These are phyloP conservation scores for Baronia brevicornis DNA, from an alignment of 2,888 invertebrate genomes.

Conservation along the genomic window DNA sequence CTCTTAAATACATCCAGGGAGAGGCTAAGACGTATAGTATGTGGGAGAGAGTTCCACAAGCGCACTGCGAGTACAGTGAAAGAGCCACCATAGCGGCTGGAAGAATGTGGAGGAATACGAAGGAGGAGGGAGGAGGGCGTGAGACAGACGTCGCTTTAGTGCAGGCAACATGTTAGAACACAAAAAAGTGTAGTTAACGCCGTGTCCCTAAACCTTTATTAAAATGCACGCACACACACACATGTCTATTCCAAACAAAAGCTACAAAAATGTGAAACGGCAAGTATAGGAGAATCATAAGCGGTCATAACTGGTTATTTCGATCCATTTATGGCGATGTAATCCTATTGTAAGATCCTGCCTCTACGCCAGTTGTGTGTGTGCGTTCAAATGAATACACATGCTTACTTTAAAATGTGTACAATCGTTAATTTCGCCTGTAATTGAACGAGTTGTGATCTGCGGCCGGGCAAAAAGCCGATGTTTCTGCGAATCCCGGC, in stretches of 20 bases:
- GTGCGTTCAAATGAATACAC: constrained; percentile 22
- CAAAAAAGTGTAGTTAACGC: constrained; percentile 7
- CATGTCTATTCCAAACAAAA: constrained; percentile 58
- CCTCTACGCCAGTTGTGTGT: constrained; percentile 24
- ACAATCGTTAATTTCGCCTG: constrained; percentile 70
- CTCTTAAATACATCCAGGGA: too few species aligned
- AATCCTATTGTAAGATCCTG: constrained; percentile 63
- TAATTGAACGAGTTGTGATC: constrained; percentile 67
- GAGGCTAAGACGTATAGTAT: too few species aligned
- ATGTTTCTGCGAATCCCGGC: constrained; percentile 55
- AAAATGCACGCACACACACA: constrained; percentile 69
- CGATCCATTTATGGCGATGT: constrained; percentile 63
- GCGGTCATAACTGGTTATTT: constrained; percentile 67
- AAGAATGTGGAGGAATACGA: too few species aligned
- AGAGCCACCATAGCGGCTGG: too few species aligned
- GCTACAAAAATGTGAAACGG: constrained; percentile 61
- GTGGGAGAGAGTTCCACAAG: too few species aligned
- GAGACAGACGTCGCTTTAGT: neutral
- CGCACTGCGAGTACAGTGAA: too few species aligned
- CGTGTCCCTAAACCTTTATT: constrained; percentile 56
- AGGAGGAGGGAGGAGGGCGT: constrained; percentile 2
- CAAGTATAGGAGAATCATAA: constrained; percentile 56
- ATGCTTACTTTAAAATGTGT: constrained; percentile 56
- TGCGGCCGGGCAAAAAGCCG: constrained; percentile 47
- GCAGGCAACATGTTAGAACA: neutral